Evolutionary conservation across 2,888 invertebrate species (phyloP), one percentile per base, ranked within the genome.

Genomic region (Nezara viridula): DNA sequence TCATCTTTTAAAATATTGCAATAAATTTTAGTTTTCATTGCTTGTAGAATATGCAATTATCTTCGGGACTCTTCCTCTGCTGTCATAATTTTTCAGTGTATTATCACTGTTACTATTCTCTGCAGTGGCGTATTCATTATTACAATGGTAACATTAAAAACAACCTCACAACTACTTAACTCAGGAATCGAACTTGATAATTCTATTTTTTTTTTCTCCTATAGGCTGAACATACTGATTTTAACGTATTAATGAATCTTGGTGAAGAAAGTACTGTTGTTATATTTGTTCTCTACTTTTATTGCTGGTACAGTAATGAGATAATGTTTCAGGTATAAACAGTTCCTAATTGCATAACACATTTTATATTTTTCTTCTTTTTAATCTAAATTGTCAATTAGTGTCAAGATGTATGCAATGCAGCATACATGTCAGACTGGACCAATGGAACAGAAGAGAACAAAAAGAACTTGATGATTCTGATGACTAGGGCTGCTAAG

Each of bases 241-340:
- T 27, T 32, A 90, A 81, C 44, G 85, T 90, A 9, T 44, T 90
- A 2, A 47, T 89, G 52, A 90, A 89, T 47, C 86, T 90, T 21
- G 60, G 86, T 55, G 90, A 90, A 60, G 55, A 88, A 21, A 88
- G 66, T 9, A 32, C 81, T 24, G 88, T 90, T 3, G 88, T 90
- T 27, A 86, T 89, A 19, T 50, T 86, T 55, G 90, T 87, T 19
- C 88, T 90, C 7, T 90, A 87, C 77, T 88, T 89, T 47, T 90
- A 89, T 55, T 90, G 89, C 37, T 90, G 90, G 90, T 90, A 90
- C 60, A 90, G 90, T 77, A 90, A 90, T 86, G 90, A 90, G 77
- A 88, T 90, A 19, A 89, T 88, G 37, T 66, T 88, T 44, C 89
- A 90, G 89, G 90, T 90, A 88, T 37, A 27, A 50, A 52, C 50